Conservation (phyloP, 2,113 vertebrate species). For the Corvus moneduloides region DNA sequence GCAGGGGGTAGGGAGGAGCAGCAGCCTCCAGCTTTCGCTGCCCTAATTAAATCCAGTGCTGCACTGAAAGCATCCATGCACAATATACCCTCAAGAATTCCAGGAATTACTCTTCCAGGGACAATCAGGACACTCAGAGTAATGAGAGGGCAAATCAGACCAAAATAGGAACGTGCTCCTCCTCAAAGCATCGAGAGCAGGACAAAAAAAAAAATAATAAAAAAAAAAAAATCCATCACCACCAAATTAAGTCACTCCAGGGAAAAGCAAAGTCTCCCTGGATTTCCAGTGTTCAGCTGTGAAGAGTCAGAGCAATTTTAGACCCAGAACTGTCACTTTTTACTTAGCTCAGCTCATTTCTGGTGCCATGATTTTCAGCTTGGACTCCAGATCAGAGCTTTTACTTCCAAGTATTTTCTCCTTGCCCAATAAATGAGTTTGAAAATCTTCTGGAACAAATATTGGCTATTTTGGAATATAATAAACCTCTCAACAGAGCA, state of each 20-base stretch:
- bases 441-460: not conserved
- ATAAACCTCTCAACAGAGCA: not conserved
- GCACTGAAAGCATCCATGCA: not conserved
- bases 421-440: not conserved
- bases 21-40: not conserved
- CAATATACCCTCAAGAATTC: not conserved
- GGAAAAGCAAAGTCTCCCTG: not conserved
- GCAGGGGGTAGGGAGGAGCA: not conserved
- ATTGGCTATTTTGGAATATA: fast-evolving
- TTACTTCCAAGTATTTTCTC: not conserved
- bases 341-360: not conserved
- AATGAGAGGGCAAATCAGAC: not conserved
- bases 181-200: not conserved
- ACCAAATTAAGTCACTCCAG: not conserved
- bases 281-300: not conserved
- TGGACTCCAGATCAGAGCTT: not conserved
- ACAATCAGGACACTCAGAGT: not conserved
- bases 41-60: not conserved
- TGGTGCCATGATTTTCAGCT: not conserved
- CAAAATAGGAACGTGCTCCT: conserved; percentile 18
- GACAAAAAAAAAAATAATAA: not conserved
- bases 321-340: not conserved
- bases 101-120: not conserved
- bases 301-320: not conserved
- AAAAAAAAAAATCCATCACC: not conserved